These are phyloP conservation scores for Eupeodes luniger DNA, from an alignment of 2,888 invertebrate species.

Conservation along the genomic window DNA sequence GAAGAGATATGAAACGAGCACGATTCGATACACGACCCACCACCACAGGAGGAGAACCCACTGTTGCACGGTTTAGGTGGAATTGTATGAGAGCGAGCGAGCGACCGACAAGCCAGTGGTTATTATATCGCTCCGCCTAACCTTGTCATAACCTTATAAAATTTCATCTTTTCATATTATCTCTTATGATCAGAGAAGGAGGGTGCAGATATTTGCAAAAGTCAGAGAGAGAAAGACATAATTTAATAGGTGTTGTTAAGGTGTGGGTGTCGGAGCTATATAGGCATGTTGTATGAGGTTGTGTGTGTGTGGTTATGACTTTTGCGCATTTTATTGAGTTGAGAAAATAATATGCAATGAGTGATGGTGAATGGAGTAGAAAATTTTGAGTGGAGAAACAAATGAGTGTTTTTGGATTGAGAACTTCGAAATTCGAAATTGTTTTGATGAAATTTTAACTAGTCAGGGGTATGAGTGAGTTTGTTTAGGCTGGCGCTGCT, in stretches of 20 bases:
- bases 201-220: neutral
- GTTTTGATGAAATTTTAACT: neutral
- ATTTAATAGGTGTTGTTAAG: neutral
- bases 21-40: neutral
- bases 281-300: neutral
- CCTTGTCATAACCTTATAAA: slow-evolving; percentile 79
- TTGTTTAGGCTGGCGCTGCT: neutral
- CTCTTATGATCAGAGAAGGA: slow-evolving; percentile 59
- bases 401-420: neutral
- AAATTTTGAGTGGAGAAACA: neutral
- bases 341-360: slow-evolving; percentile 1
- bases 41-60: slow-evolving; percentile 54
- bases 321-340: slow-evolving; percentile 33
- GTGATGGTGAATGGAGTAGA: neutral
- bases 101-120: slow-evolving; percentile 61
- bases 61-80: slow-evolving; percentile 56
- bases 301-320: slow-evolving; percentile 21
- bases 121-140: slow-evolving; percentile 79
- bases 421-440: slow-evolving; percentile 16
- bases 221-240: slow-evolving; percentile 7
- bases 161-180: slow-evolving; percentile 77
- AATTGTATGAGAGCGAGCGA: slow-evolving; percentile 29
- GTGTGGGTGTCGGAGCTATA: slow-evolving; percentile 5
- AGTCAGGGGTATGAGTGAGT: slow-evolving; percentile 11
- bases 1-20: neutral